Base-by-base conservation (phyloP, 2,888 invertebrate species). In the Drosophila eohydei region DNA sequence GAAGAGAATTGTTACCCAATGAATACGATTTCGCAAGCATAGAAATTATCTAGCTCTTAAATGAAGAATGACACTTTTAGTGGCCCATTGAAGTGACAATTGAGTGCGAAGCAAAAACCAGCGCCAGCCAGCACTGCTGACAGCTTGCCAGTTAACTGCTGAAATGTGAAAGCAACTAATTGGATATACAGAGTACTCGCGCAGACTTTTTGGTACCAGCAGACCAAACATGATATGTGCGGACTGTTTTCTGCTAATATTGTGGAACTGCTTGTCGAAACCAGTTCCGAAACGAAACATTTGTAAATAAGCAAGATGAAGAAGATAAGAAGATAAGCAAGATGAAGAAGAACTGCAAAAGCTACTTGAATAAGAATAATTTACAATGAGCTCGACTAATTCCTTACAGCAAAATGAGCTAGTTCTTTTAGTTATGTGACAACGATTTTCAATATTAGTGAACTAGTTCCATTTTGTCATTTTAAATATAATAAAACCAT, bases 61-160 rank as follows among this genome's bases (percentile, higher is more conserved):
- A 83, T 85, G 83, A 84, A 84, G 83, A 84, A 70, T 84, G 83
- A 85, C 83, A 84, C 65, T 59, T 83, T 83, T 63, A 83, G 81
- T 85, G 74, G 79, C 73, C 75, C 80, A 63, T 71, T 21, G 67
- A 72, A 73, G 65, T 67, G 69, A 58, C 72, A 79, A 74, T 77
- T 81, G 66, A 74, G 56, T 63, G 64, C 46, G 51, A 67, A 58
- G 48, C 48, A 30, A 48, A 55, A 58, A 41, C 60, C 30, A 38
- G n/a, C 43, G 21, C 12, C 44, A 57, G 52, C 65, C 44, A 59
- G 52, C 65, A 71, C 55, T 79, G 88, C 50, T 88, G 88, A 88
- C 83, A 83, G 73, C 74, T 74, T 70, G 61, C 65, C 77, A 57
- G 41, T 60, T 65, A 77, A 56, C 78, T 63, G 79, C 44, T 84